These are phyloP conservation scores for Tigriopus japonicus DNA, from an alignment of 1,140 invertebrate genomes.

Conservation along the genomic window DNA sequence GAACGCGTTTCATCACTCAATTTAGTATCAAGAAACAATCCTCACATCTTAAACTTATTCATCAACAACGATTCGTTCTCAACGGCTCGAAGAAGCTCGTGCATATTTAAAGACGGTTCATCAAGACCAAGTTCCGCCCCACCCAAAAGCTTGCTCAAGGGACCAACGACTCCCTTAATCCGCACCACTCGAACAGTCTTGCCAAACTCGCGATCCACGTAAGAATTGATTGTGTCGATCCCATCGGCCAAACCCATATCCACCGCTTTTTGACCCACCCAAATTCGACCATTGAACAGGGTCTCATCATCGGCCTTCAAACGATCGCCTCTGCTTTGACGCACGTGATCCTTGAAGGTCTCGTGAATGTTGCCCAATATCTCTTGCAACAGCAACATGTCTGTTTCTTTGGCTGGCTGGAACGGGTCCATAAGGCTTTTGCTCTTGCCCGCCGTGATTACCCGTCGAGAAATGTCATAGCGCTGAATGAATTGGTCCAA, in stretches of 20 bases:
- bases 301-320: neutral
- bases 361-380: slow-evolving; percentile 2
- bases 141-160: too few relatives aligned
- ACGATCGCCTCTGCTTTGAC: neutral
- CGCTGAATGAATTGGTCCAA: slow-evolving; percentile 3
- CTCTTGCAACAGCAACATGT: neutral
- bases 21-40: too few relatives aligned
- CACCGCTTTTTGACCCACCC: slow-evolving; percentile 2
- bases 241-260: slow-evolving; percentile 8
- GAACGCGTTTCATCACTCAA: too few relatives aligned
- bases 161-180: neutral
- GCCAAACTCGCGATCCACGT: neutral
- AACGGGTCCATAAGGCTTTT: slow-evolving; percentile 1
- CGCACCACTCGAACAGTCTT: neutral
- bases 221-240: neutral
- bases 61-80: too few relatives aligned
- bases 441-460: slow-evolving; percentile 7
- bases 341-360: slow-evolving; percentile 10
- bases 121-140: too few relatives aligned
- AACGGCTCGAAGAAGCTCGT: too few relatives aligned
- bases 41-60: too few relatives aligned
- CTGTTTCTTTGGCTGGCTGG: neutral
- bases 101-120: too few relatives aligned
- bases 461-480: slow-evolving; percentile 1
- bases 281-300: slow-evolving; percentile 6